These are phyloP conservation scores for Amblyornis subalaris DNA, from an alignment of 2,113 vertebrate genomes.

Conservation along the genomic window DNA sequence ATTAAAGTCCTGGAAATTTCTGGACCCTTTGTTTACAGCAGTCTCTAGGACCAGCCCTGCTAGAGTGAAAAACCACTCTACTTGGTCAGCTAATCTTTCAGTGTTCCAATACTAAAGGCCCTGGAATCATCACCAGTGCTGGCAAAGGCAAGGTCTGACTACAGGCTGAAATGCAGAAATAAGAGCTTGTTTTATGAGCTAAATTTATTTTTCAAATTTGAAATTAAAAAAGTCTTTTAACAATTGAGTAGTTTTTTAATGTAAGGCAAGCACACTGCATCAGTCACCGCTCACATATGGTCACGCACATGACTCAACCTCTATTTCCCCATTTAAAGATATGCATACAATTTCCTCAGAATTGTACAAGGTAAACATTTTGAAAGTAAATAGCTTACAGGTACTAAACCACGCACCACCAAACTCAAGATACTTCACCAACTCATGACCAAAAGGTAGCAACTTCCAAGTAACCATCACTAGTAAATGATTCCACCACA, in stretches of 20 bases:
- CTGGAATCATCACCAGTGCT: neutral
- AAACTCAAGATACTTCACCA: neutral
- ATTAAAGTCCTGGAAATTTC: neutral
- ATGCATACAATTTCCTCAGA: neutral
- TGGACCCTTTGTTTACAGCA: neutral
- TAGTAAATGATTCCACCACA: neutral
- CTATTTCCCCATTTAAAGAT: neutral
- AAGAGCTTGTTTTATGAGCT: neutral
- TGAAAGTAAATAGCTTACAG: neutral
- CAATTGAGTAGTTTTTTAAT: neutral
- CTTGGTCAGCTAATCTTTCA: neutral
- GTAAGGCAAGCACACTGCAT: slow-evolving; percentile 1
- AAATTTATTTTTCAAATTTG: slow-evolving; percentile 5
- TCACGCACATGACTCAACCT: neutral
- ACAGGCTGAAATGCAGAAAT: neutral
- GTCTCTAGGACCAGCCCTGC: neutral
- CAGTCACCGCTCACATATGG: neutral
- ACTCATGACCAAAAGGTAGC: neutral
- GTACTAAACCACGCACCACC: neutral
- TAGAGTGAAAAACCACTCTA: neutral
- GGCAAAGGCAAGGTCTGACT: neutral
- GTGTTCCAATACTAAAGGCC: neutral
- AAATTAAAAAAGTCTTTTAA: neutral
- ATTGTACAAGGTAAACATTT: neutral
- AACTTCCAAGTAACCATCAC: neutral